Evolutionary conservation across 2,797 vertebrate genomes (phyloP).

Genomic region (Phalloptychus januarius): DNA sequence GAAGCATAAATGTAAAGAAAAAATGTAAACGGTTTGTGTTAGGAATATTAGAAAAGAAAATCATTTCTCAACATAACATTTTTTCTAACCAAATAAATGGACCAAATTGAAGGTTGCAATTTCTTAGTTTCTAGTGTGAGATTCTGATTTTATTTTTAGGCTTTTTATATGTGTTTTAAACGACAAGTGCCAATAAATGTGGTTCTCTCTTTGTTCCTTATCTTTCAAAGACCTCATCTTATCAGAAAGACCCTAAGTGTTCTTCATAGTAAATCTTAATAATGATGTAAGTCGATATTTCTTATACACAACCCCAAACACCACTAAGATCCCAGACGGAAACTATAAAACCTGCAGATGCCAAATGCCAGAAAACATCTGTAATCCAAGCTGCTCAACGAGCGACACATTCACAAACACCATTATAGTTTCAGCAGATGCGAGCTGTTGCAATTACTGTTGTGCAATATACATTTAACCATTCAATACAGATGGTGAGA

Average conservation of each 20-base stretch:
- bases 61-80: background rate
- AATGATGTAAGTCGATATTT: background rate
- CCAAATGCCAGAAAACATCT: slow-evolving; percentile 48
- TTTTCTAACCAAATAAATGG: background rate
- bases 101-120: background rate
- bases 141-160: background rate
- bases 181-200: background rate
- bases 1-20: background rate
- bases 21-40: background rate
- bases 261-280: background rate
- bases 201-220: background rate
- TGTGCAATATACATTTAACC: slow-evolving; percentile 7
- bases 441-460: slow-evolving; percentile 6
- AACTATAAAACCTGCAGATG: slow-evolving; percentile 11
- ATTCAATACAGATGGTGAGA: slow-evolving; percentile 12
- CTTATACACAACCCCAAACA: background rate
- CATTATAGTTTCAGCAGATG: slow-evolving; percentile 26
- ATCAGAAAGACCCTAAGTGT: background rate
- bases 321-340: slow-evolving; percentile 6
- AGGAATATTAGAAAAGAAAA: background rate
- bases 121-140: background rate
- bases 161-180: background rate
- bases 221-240: background rate
- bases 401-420: slow-evolving; percentile 26
- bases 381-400: slow-evolving; percentile 33